Evolutionary conservation across 1,140 invertebrate genomes (phyloP).

Genomic region (Drosophila nannoptera): DNA sequence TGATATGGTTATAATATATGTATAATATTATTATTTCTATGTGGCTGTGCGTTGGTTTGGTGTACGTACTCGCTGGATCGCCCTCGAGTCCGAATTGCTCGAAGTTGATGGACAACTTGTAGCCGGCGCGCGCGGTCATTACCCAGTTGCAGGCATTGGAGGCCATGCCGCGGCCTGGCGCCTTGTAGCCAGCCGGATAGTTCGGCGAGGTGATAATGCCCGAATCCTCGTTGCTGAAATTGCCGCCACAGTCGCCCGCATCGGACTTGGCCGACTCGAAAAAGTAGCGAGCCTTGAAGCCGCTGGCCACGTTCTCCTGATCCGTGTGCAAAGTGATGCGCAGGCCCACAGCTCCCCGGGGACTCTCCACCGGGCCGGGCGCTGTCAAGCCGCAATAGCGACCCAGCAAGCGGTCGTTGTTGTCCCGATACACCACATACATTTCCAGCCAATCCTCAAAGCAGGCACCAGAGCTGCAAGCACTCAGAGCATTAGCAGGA

Average conservation of each 20-base stretch:
- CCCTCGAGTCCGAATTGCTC: constrained; percentile 93
- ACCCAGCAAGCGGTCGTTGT: constrained; percentile 89
- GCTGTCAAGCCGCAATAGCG: constrained; percentile 91
- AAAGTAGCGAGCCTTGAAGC: constrained; percentile 93
- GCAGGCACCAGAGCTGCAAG: constrained; percentile 84
- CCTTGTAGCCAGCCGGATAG: constrained; percentile 91
- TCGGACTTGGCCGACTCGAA: constrained; percentile 92
- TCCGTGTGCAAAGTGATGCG: constrained; percentile 92
- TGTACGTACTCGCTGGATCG: constrained; percentile 86
- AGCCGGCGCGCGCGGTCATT: constrained; percentile 88
- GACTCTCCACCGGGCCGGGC: constrained; percentile 94
- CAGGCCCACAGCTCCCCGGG: constrained; percentile 89
- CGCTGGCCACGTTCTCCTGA: constrained; percentile 89
- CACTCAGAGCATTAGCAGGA: neutral
- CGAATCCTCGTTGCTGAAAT: constrained; percentile 90
- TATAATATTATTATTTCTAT: too few species aligned
- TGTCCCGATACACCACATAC: constrained; percentile 90
- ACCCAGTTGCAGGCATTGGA: constrained; percentile 95
- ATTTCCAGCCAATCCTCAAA: constrained; percentile 96
- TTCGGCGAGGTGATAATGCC: constrained; percentile 93
- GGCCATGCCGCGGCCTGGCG: constrained; percentile 85
- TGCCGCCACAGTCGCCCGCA: constrained; percentile 94
- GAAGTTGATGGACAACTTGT: constrained; percentile 92
- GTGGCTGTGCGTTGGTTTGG: neutral
- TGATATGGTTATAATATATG: constrained; percentile 64